Evolutionary conservation across 2,888 invertebrate species (phyloP), one percentile per base, ranked within the genome.

Genomic region (Panorpa germanica): DNA sequence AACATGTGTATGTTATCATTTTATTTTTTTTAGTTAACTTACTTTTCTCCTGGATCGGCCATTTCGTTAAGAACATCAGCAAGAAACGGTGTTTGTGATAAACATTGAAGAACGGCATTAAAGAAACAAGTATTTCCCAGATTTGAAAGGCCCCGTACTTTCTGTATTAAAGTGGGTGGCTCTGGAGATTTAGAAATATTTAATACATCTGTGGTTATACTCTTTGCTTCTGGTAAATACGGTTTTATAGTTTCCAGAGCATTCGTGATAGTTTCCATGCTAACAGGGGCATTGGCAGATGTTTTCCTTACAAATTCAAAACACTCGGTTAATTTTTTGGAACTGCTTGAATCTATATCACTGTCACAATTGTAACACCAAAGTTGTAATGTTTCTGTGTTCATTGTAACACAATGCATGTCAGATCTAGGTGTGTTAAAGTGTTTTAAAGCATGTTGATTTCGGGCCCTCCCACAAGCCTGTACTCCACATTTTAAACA

Each of bases 71-170:
- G 57, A 27, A 77, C 68, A 45, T 65, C 61, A 25, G 74, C 52
- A 38, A 81, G 56, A 50, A 71, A 82, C 2, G 83, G 83, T 4
- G 86, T 86, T 51, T 82, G 82, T 3, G 80, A 78, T 42, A 90
- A 59, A 49, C 85, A 85, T 57, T 95, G 95, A 61, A 95, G 68
- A 6, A 93, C 90, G 15, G 93, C 85, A 60, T 95, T 95, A 51
- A 95, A 90, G 55, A 91, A 95, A 50, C 95, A 95, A 1, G 95
- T 95, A 50, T 95, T 95, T 28, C 95, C 93, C 47, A 93, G 59
- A 58, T 95, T 95, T 29, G 66, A 64, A 23, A 95, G 58, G 1
- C 95, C 95, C 57, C 85, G 57, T 1, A 73, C 70, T 22, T 29
- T 21, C 11, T 17, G 13, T 10, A 22, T n/a, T 7, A 20, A 21